These are phyloP conservation scores for Ruditapes philippinarum DNA, from an alignment of 1,140 invertebrate genomes.

Conservation along the genomic window DNA sequence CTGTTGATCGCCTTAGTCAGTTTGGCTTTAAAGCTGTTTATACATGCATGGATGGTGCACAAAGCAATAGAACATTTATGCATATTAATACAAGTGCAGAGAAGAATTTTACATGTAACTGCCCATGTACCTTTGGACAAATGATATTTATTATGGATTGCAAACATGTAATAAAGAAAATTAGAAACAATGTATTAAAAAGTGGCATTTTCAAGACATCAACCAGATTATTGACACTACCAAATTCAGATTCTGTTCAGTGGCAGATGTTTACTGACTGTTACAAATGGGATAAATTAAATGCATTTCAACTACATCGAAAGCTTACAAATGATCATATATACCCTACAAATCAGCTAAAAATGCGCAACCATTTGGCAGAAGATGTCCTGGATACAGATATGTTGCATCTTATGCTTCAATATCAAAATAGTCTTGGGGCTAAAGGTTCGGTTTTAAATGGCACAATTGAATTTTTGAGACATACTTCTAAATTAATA, in stretches of 20 bases:
- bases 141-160: background rate
- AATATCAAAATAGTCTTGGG: slow-evolving; percentile 15
- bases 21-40: slow-evolving; percentile 38
- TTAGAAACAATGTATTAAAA: too few relatives aligned
- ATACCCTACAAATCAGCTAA: background rate
- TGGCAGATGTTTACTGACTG: slow-evolving; percentile 28
- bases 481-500: slow-evolving; percentile 3
- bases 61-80: slow-evolving; percentile 23
- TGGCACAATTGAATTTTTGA: slow-evolving; percentile 17
- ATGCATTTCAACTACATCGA: background rate
- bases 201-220: background rate
- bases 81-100: background rate
- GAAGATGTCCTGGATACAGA: background rate
- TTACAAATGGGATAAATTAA: slow-evolving; percentile 19
- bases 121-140: background rate
- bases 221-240: background rate
- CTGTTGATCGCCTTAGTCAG: background rate
- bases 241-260: background rate
- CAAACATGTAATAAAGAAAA: background rate
- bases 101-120: background rate
- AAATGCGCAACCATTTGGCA: slow-evolving; percentile 44
- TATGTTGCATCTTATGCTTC: slow-evolving; percentile 20
- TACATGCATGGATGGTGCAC: slow-evolving; percentile 28
- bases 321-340: slow-evolving; percentile 48
- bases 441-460: slow-evolving; percentile 6